Conservation (phyloP, 2,888 invertebrate species). For the Tetragonula carbonaria region DNA sequence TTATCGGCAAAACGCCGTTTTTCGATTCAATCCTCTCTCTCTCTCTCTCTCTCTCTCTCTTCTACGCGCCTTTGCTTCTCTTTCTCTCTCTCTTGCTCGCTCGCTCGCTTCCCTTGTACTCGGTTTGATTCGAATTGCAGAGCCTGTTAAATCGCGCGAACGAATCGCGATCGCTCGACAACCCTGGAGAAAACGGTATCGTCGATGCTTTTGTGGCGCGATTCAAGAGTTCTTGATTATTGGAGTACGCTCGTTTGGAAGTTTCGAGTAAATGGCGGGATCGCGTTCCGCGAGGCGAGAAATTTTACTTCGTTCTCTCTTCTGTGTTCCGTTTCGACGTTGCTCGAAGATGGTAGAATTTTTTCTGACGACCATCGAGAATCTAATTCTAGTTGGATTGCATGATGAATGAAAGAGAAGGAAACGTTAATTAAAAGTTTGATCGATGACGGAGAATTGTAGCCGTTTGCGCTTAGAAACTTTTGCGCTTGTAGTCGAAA, state of each 20-base stretch:
- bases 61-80: not conserved
- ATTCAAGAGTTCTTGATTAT: conserved; percentile 21
- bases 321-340: not conserved
- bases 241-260: not conserved
- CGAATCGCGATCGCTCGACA: conserved; percentile 27
- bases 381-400: too few relatives aligned
- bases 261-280: not conserved
- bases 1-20: conserved; percentile 44
- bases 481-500: too few relatives aligned
- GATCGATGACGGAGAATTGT: too few relatives aligned
- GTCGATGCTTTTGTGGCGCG: not conserved
- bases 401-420: too few relatives aligned
- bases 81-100: not conserved
- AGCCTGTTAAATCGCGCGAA: conserved; percentile 42
- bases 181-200: conserved; percentile 21
- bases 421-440: too few relatives aligned
- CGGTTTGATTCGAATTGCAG: conserved; percentile 33
- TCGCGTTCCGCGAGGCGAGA: not conserved
- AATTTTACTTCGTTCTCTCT: not conserved
- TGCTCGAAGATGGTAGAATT: too few relatives aligned
- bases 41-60: not conserved
- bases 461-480: too few relatives aligned
- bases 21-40: conserved; percentile 9
- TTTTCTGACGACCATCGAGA: not conserved
- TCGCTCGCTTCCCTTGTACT: not conserved